Base-by-base conservation (phyloP, 2,113 vertebrate species). In the Anguilla rostrata region DNA sequence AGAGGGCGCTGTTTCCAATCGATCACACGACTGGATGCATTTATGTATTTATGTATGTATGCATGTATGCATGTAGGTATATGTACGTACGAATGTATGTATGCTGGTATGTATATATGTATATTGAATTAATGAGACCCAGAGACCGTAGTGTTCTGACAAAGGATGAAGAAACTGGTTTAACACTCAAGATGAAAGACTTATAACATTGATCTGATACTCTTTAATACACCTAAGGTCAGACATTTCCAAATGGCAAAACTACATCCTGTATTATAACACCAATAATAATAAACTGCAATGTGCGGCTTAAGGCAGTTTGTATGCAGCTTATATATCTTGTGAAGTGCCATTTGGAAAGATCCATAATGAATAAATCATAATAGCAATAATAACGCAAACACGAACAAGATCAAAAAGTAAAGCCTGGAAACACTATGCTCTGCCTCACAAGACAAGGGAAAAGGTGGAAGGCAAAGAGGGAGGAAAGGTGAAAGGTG, bases 401-500 rank as follows among this genome's bases (percentile, higher is more conserved):
- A 75, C 5, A 9, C 71, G 34, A 34, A 34, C 34, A 34, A 34
- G 34, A 34, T 75, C 71, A 22, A n/a, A 75, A 75, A 34, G 71
- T 12, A 14, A 75, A 75, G 34, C 71, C n/a, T 34, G 5, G 12
- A 20, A 66, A 5, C 71, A 75, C 71, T 20, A 29, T 2, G n/a
- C 71, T 75, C 34, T 75, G n/a, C 71, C 11, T 75, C 34, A 75
- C 9, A 26, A 9, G 26, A 49, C 3, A 39, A 18, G 29, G 14
- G 5, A 11, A 40, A 39, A 26, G 18, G 49, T 22, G 22, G 18
- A 34, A 20, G 29, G n/a, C 34, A 39, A 18, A 81, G 60, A 71
- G 7, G 39, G 2, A 90, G 85, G 88, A 87, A 93, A 92, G 83
- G 14, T 80, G 63, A 29, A 43, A 34, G 5, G 88, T 90, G 90